Base-by-base conservation (phyloP, 2,797 vertebrate species). In the Lerista edwardsae region DNA sequence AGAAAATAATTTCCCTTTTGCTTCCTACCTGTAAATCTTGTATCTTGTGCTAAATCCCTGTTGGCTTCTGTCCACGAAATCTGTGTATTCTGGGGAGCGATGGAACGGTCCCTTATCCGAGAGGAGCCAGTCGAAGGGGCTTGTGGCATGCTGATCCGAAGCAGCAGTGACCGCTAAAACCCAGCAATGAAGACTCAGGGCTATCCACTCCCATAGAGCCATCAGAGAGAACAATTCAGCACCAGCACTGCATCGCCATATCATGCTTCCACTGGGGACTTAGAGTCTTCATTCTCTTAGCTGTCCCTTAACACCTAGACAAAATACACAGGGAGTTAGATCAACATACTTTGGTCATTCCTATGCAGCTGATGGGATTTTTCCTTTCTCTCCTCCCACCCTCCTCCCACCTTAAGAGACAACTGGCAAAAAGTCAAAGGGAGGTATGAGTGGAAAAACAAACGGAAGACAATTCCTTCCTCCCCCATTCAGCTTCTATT, bases 61-160 rank as follows among this genome's bases (percentile, higher is more conserved):
- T 6, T 97, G 97, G 95, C 98, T 98, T 96, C 98, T 98, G 95
- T 99, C 98, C 96, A 99, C 97, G 94, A 99, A 99, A 96, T 99
- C 98, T 19, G 98, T 97, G 95, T 99, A 99, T 94, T 99, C 98
- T 88, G 97, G 97, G 87, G 98, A 98, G 94, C 98, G 98, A 94
- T 99, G 98, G 95, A 99, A 99, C 84, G 98, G 98, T 95, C 98
- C 98, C 96, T 99, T 99, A 95, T 99, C 98, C 86, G 98, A 99
- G 90, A 99, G 97, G 93, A 99, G 98, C 98, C 98, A 99, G 96
- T 99, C 98, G 94, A 99, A 97, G 91, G 98, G 98, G 91, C 97
- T 98, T 95, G 97, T 97, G 74, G 97, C 96, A 95, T 97, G 97
- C 95, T 98, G 98, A 94, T 98, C 97, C 69, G 97, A 97, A 91